These are phyloP conservation scores for Ophioderma brevispina DNA, from an alignment of 35 echinoderm and acorn worm species.

Conservation along the genomic window DNA sequence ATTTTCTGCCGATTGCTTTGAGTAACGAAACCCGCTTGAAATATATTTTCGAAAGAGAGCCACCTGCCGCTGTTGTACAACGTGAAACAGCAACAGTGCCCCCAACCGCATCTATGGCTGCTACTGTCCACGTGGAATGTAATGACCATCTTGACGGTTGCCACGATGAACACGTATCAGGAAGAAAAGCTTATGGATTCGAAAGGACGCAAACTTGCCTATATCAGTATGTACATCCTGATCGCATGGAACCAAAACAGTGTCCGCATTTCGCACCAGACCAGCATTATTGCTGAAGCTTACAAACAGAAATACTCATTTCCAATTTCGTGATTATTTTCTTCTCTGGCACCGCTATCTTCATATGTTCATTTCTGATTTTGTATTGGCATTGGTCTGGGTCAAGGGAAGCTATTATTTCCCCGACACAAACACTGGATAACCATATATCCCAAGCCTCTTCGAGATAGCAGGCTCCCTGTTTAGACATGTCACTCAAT, in stretches of 20 bases:
- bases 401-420: not conserved
- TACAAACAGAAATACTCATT: not conserved
- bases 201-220: not conserved
- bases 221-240: not conserved
- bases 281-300: not conserved
- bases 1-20: conserved; percentile 5
- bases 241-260: not conserved
- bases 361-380: not conserved
- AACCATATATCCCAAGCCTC: not conserved
- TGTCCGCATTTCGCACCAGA: not conserved
- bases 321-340: not conserved
- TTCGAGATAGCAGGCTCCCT: not conserved
- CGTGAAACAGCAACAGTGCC: not conserved
- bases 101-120: not conserved
- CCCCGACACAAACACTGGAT: not conserved
- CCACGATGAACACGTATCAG: not conserved
- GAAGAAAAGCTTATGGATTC: not conserved
- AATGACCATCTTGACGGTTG: not conserved
- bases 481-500: not conserved
- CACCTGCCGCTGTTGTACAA: not conserved
- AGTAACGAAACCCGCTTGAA: conserved; percentile 13
- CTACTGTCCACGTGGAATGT: not conserved
- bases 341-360: not conserved
- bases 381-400: not conserved
- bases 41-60: not conserved